These are phyloP conservation scores for Monochamus alternatus DNA, from an alignment of 2,888 invertebrate species.

Conservation along the genomic window DNA sequence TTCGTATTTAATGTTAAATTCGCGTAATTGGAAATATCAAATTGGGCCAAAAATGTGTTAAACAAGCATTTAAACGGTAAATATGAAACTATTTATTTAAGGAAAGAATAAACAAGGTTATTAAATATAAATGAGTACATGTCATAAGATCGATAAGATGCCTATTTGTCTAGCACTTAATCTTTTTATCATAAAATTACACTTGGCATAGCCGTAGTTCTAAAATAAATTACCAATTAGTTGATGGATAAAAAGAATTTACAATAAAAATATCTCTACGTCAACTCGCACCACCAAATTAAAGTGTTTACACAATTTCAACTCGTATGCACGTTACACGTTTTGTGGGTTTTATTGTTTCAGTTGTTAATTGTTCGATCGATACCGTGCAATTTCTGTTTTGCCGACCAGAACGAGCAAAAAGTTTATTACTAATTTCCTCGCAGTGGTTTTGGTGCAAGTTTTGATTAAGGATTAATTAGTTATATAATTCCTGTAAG, in stretches of 20 bases:
- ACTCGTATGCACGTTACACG: too few relatives aligned
- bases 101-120: too few relatives aligned
- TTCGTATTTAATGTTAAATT: not conserved
- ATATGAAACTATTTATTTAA: not conserved
- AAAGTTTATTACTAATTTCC: not conserved
- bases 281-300: too few relatives aligned
- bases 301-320: too few relatives aligned
- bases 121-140: too few relatives aligned
- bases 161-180: too few relatives aligned
- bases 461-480: not conserved
- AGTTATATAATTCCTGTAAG: not conserved
- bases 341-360: constrained; percentile 2
- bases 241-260: too few relatives aligned
- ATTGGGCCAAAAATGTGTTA: not conserved
- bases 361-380: not conserved
- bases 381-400: not conserved
- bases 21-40: not conserved
- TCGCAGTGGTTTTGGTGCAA: not conserved
- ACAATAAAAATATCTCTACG: too few relatives aligned
- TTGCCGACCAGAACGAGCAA: not conserved
- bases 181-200: too few relatives aligned
- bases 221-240: too few relatives aligned
- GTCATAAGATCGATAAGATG: too few relatives aligned
- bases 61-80: not conserved
- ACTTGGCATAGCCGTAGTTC: too few relatives aligned